Conservation (phyloP, 2,113 vertebrate species). For the Psilopsiagon aurifrons region DNA sequence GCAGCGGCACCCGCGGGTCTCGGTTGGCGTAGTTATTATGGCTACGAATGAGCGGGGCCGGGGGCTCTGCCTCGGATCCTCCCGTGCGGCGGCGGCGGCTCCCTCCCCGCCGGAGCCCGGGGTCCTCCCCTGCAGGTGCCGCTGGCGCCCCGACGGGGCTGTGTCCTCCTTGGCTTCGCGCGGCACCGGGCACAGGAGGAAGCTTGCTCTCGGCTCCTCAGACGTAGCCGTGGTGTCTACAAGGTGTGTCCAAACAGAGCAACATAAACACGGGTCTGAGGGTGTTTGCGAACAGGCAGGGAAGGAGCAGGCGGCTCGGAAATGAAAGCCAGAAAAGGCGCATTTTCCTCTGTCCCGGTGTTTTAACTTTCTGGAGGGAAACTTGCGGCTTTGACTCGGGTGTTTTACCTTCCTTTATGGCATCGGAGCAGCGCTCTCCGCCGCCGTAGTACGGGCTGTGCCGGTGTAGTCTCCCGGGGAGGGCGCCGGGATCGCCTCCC, state of each 20-base stretch:
- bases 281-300: not conserved
- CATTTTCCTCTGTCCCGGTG: not conserved
- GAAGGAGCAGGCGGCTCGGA: not conserved
- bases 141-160: not conserved
- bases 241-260: not conserved
- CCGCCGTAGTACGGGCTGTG: not conserved
- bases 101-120: too few relatives aligned
- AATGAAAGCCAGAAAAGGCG: not conserved
- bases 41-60: not conserved
- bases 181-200: not conserved
- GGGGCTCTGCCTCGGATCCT: not conserved
- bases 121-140: not conserved
- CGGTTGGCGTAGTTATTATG: not conserved
- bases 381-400: not conserved
- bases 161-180: not conserved
- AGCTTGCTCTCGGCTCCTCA: accelerated
- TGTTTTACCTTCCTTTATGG: not conserved
- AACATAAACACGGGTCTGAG: accelerated
- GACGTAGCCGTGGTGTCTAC: accelerated
- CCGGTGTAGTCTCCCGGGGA: not conserved
- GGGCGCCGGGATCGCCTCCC: not conserved
- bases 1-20: not conserved
- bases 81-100: not conserved
- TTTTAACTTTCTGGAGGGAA: constrained; percentile 34
- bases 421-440: not conserved